phyloP scores from a whole-genome alignment of 2,888 invertebrate species.

The Therioaphis trifolii region DNA sequence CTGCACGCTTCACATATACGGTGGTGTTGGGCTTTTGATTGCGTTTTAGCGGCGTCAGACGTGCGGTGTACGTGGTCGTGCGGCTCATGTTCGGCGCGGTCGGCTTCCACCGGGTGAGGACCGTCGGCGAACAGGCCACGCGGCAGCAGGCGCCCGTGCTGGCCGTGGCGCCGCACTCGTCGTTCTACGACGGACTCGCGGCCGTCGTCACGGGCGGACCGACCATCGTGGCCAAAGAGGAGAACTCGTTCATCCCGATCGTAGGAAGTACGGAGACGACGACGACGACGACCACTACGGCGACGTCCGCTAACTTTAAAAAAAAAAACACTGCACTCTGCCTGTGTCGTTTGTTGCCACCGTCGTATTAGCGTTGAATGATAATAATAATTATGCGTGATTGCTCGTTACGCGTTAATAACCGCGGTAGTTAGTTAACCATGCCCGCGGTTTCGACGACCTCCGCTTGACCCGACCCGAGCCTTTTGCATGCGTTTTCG shows the following conservation, averaged over 20 bases:
- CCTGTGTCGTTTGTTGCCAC: too few species aligned
- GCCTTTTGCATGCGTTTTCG: too few species aligned
- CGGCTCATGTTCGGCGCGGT: constrained; percentile 81
- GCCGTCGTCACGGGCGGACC: constrained; percentile 86
- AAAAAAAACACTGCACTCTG: constrained; percentile 63
- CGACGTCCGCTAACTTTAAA: constrained; percentile 22
- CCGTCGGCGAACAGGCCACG: constrained; percentile 77
- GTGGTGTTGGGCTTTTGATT: constrained; percentile 43
- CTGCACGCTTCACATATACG: too few species aligned
- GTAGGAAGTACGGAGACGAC: constrained; percentile 96
- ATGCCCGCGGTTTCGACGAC: too few species aligned
- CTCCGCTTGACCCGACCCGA: too few species aligned
- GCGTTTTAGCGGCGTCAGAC: constrained; percentile 37
- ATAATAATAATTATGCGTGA: too few species aligned
- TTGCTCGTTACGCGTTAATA: too few species aligned
- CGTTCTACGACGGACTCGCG: constrained; percentile 88
- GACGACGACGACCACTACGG: too few species aligned
- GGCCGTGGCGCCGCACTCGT: constrained; percentile 90
- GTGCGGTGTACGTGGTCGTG: constrained; percentile 76
- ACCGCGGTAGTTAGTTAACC: too few species aligned
- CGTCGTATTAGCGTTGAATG: too few species aligned
- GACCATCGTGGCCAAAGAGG: constrained; percentile 89
- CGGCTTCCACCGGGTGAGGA: constrained; percentile 84
- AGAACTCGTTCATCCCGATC: constrained; percentile 83
- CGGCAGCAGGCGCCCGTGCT: constrained; percentile 84